phyloP scores from a whole-genome alignment of 2,888 invertebrate genomes.

The Eupithecia insigniata region DNA sequence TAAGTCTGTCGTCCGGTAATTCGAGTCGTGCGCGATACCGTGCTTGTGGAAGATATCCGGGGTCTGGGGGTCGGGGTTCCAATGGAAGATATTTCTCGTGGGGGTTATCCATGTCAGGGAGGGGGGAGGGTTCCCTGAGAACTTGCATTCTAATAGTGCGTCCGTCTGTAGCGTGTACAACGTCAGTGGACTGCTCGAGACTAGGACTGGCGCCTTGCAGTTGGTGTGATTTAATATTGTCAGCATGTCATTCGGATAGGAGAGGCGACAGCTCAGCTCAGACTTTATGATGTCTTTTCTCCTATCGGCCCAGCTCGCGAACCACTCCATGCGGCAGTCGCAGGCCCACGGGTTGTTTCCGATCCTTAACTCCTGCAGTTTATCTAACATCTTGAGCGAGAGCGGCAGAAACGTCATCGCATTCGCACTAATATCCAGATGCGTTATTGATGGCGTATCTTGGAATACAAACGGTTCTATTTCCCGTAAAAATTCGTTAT shows the following conservation, averaged over 20 bases:
- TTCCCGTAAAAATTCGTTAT: constrained; percentile 85
- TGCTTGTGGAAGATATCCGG: constrained; percentile 88
- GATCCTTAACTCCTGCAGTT: constrained; percentile 87
- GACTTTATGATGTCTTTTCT: constrained; percentile 81
- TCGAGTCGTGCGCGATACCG: constrained; percentile 84
- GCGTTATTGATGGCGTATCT: constrained; percentile 85
- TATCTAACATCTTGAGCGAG: constrained; percentile 86
- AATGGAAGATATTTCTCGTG: constrained; percentile 87
- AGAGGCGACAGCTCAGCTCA: constrained; percentile 86
- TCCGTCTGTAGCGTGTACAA: constrained; percentile 86
- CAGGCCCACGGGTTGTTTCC: constrained; percentile 92
- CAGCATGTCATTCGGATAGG: constrained; percentile 88
- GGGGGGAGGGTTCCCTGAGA: constrained; percentile 90
- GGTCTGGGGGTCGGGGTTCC: constrained; percentile 89
- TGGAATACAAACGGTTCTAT: constrained; percentile 86
- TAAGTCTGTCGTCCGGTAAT: constrained; percentile 75
- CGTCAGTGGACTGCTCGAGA: constrained; percentile 85
- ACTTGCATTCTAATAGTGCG: constrained; percentile 90
- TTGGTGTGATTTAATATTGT: constrained; percentile 87
- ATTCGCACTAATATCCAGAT: constrained; percentile 89
- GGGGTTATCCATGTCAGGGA: constrained; percentile 95
- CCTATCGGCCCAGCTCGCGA: constrained; percentile 81
- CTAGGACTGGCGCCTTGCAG: constrained; percentile 87
- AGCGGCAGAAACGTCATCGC: constrained; percentile 88
- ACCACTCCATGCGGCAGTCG: constrained; percentile 94